Evolutionary conservation across 2,797 vertebrate genomes (phyloP).

Genomic region (Aplochiton taeniatus): DNA sequence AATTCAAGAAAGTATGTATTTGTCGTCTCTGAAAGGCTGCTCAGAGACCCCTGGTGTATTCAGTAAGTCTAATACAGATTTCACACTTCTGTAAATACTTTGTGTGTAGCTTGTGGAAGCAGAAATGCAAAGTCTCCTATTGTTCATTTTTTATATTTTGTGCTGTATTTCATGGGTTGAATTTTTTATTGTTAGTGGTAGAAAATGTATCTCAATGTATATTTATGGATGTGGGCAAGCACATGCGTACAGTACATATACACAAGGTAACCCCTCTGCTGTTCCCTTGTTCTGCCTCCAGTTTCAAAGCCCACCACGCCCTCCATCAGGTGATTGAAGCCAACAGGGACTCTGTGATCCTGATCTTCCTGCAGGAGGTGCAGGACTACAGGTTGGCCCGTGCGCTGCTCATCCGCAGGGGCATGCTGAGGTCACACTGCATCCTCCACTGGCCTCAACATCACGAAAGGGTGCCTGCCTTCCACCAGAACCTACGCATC

Average conservation of each 20-base stretch:
- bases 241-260: no score
- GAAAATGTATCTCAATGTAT: no score
- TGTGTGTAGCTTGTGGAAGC: no score
- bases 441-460: slow-evolving; percentile 89
- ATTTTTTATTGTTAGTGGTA: no score
- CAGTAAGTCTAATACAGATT: slow-evolving; percentile 68
- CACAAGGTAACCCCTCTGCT: no score
- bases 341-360: slow-evolving; percentile 88
- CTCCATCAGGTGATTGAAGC: slow-evolving; percentile 89
- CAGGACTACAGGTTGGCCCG: slow-evolving; percentile 87
- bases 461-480: slow-evolving; percentile 82
- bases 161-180: neutral
- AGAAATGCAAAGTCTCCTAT: neutral
- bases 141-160: neutral
- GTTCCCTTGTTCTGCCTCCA: slow-evolving; percentile 49
- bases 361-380: slow-evolving; percentile 91
- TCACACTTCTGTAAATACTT: no score
- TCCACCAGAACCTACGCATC: slow-evolving; percentile 84
- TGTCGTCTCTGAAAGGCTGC: slow-evolving; percentile 85
- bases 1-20: slow-evolving; percentile 90
- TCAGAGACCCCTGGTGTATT: slow-evolving; percentile 88
- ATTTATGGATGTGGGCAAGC: no score
- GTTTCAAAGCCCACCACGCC: slow-evolving; percentile 90
- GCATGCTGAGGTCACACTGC: slow-evolving; percentile 87
- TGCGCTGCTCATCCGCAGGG: slow-evolving; percentile 85